Conservation (phyloP, 2,797 vertebrate genomes). For the Kryptolebias ocellatus region DNA sequence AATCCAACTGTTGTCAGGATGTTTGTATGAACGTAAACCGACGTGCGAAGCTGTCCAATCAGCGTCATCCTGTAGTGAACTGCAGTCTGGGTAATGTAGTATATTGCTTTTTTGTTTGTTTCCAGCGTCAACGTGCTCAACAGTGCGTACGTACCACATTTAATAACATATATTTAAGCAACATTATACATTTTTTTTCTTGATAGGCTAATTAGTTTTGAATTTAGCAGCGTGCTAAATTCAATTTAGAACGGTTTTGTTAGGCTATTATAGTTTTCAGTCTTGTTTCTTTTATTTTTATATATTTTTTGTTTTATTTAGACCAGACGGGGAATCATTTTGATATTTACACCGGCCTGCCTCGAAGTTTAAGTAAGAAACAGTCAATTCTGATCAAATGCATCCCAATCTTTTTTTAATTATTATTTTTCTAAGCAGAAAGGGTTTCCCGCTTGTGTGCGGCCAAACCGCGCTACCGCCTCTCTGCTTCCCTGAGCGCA, state of each 20-base stretch:
- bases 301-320: not conserved
- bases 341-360: not conserved
- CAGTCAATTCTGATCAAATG: not conserved
- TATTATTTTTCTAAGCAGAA: slow-evolving; percentile 24
- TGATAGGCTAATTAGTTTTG: accelerated
- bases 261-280: not conserved
- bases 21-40: slow-evolving; percentile 47
- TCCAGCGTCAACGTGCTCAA: not conserved
- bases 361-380: not conserved
- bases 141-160: not conserved
- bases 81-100: slow-evolving; percentile 74
- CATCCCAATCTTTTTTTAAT: not conserved
- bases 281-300: not conserved
- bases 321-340: not conserved
- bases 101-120: not conserved
- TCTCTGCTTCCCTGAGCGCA: slow-evolving; percentile 65
- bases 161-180: not conserved
- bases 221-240: not conserved
- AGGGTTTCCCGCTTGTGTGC: slow-evolving; percentile 84
- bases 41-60: slow-evolving; percentile 61
- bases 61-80: not conserved
- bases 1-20: slow-evolving; percentile 45
- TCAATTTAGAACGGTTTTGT: not conserved
- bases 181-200: not conserved
- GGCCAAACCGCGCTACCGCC: slow-evolving; percentile 85